Evolutionary conservation across 2,888 invertebrate species (phyloP).

Genomic region (Ommatoiulus sabulosus): DNA sequence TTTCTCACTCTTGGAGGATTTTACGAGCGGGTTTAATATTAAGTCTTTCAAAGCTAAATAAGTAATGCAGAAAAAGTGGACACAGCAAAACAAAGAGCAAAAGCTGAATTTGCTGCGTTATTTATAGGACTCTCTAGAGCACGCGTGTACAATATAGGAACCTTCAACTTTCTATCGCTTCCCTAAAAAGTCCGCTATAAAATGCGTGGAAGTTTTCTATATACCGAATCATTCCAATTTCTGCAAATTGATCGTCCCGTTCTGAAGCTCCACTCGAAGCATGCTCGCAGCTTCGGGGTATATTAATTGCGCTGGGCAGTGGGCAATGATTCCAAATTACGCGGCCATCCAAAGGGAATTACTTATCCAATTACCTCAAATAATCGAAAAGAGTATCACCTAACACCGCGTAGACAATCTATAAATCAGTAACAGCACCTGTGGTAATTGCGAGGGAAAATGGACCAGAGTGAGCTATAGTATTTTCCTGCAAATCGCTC

Average conservation of each 20-base stretch:
- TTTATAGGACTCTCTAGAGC: not conserved
- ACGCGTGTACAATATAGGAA: too few species aligned
- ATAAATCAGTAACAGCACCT: slow-evolving; percentile 45
- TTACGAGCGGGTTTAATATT: slow-evolving; percentile 8
- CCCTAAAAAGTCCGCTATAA: too few species aligned
- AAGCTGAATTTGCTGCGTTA: not conserved
- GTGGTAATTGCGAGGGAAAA: slow-evolving; percentile 44
- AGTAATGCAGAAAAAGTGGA: slow-evolving; percentile 9
- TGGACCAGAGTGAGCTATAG: not conserved
- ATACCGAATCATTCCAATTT: not conserved
- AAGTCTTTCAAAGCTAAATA: not conserved
- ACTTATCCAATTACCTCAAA: slow-evolving; percentile 47
- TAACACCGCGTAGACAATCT: slow-evolving; percentile 48
- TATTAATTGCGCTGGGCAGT: slow-evolving; percentile 18
- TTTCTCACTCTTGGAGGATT: not conserved
- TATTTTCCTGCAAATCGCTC: slow-evolving; percentile 26
- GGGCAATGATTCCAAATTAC: slow-evolving; percentile 39
- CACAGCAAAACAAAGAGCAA: not conserved
- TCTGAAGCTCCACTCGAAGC: not conserved
- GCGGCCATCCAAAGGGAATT: slow-evolving; percentile 38
- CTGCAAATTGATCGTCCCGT: not conserved
- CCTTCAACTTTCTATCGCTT: too few species aligned
- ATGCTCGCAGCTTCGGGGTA: not conserved
- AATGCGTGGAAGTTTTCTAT: not conserved
- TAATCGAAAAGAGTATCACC: slow-evolving; percentile 48